Evolutionary conservation across 2,797 vertebrate species (phyloP), one percentile per base, ranked within the genome.

Genomic region (Lepilemur ruficaudatus): DNA sequence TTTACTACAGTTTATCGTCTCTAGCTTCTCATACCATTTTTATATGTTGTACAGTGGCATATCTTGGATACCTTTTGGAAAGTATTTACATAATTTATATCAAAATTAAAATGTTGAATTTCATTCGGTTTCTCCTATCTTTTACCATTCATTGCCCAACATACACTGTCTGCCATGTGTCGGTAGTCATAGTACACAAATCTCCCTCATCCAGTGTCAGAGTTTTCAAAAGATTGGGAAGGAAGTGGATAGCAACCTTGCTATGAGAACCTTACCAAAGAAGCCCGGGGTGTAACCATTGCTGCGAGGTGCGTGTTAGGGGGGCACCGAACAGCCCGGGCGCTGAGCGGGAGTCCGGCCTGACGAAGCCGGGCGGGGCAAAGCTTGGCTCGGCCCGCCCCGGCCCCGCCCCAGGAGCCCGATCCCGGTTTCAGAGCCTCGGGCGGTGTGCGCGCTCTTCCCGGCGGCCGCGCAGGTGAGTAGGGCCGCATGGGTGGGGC

Each of bases 1-100:
- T 69, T 95, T 84, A 84, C 80, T 84, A 84, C 80, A 94, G 57
- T 50, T 96, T 52, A 38, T 97, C 84, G 32, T 96, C 50, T 97
- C 20, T 85, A 61, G 17, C 35, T 92, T 48, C 90, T 76, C 65
- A 91, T 95, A 80, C 52, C 5, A 61, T 88, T 96, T 96, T 96
- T 78, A 79, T 95, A 52, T 28, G 5, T 94, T 95, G 93, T 98
- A 97, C 48, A 95, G 70, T 83, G n/a, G 22, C 88, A 90, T 97
- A 92, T 67, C 83, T 94, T 95, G 73, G 76, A 90, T 96, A 90
- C 41, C 12, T 96, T 79, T 87, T 94, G 92, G 59, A 93, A 94
- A 75, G 10, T 82, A 84, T 67, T 96, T 97, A 96, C 30, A 0
- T 98, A 97, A 97, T 35, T 97, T 98, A 93, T 57, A 84, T 41